Conservation (phyloP, 2,113 vertebrate species). For the Alosa alosa region DNA sequence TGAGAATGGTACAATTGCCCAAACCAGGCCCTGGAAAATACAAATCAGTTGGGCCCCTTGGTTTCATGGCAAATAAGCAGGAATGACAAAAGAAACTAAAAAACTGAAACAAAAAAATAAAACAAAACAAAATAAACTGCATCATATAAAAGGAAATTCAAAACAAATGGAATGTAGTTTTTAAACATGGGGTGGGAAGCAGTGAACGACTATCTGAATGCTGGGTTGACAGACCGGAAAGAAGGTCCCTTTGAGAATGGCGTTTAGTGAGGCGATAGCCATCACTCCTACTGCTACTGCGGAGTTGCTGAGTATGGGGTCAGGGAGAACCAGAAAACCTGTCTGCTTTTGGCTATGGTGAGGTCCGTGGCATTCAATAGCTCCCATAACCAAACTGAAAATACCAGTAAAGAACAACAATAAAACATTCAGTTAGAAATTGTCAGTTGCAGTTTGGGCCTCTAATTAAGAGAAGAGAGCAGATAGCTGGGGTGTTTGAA, state of each 20-base stretch:
- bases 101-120: background rate
- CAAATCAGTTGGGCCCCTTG: slow-evolving; percentile 47
- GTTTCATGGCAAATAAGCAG: slow-evolving; percentile 60
- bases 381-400: background rate
- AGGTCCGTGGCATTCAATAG: background rate
- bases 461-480: background rate
- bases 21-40: slow-evolving; percentile 24
- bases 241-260: slow-evolving; percentile 26
- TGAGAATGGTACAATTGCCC: background rate
- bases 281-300: slow-evolving; percentile 41
- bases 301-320: slow-evolving; percentile 37
- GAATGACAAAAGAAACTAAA: slow-evolving; percentile 66
- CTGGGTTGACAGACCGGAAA: slow-evolving; percentile 38
- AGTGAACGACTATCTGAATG: slow-evolving; percentile 29
- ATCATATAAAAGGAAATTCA: background rate
- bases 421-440: slow-evolving; percentile 2
- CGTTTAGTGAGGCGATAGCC: background rate
- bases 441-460: slow-evolving; percentile 2
- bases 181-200: background rate
- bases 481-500: background rate
- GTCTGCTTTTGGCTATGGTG: background rate
- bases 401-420: background rate
- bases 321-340: slow-evolving; percentile 10
- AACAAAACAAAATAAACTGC: background rate
- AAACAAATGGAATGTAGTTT: slow-evolving; percentile 27